Conservation (phyloP, 2,113 vertebrate genomes). For the Euleptes europaea region DNA sequence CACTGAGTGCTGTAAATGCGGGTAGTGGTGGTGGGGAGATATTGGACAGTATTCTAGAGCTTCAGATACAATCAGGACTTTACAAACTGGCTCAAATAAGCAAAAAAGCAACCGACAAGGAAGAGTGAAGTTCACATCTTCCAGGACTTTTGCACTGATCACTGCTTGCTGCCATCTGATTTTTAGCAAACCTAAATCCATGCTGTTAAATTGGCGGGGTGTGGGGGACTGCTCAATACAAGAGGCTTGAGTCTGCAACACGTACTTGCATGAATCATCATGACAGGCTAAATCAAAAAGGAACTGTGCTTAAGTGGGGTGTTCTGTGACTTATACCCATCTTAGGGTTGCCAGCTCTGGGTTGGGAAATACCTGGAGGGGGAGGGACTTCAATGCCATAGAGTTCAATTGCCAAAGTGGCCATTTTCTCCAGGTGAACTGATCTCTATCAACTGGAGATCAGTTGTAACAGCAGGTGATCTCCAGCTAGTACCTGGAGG, state of each 20-base stretch:
- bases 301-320: background rate
- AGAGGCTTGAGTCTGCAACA: background rate
- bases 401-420: too few species aligned
- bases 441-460: too few species aligned
- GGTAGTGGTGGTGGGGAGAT: too few species aligned
- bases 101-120: background rate
- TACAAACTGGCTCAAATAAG: background rate
- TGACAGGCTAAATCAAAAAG: accelerated
- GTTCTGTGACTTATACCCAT: background rate
- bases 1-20: background rate
- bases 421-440: too few species aligned
- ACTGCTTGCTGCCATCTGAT: accelerated
- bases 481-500: too few species aligned
- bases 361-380: too few species aligned
- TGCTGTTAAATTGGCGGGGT: accelerated
- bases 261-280: accelerated
- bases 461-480: too few species aligned
- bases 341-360: too few species aligned
- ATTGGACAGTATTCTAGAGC: background rate
- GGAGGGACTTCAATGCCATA: too few species aligned
- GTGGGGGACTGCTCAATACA: accelerated
- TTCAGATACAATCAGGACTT: background rate
- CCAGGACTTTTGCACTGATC: accelerated
- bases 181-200: background rate
- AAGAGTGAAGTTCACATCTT: background rate